Evolutionary conservation across 2,797 vertebrate species (phyloP).

Genomic region (Enteromius thamalakanensis): DNA sequence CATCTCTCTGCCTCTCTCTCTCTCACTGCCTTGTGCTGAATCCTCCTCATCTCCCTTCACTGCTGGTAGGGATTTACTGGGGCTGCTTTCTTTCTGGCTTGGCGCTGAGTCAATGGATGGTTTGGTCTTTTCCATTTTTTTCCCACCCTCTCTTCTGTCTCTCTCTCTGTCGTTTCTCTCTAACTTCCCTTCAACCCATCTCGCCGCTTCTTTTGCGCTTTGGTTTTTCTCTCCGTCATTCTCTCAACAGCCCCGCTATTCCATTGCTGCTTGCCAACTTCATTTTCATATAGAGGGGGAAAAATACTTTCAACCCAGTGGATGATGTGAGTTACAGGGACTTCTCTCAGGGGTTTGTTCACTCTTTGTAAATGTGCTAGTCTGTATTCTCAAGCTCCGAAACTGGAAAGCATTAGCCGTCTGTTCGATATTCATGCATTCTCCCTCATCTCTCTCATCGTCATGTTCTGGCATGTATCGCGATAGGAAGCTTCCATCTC

Average conservation of each 20-base stretch:
- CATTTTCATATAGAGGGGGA: constrained; percentile 74
- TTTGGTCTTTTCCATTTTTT: constrained; percentile 71
- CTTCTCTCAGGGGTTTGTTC: constrained; percentile 64
- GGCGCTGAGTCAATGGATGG: constrained; percentile 75
- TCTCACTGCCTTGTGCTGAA: constrained; percentile 75
- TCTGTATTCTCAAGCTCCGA: constrained; percentile 76
- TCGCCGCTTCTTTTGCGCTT: constrained; percentile 77
- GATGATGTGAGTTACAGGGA: constrained; percentile 77
- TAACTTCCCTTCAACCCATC: constrained; percentile 38
- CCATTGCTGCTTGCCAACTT: constrained; percentile 54
- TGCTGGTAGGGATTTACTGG: constrained; percentile 69
- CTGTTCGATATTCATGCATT: constrained; percentile 57
- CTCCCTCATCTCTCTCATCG: constrained; percentile 51
- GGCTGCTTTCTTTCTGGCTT: constrained; percentile 67
- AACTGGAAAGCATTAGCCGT: constrained; percentile 56
- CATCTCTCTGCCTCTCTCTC: constrained; percentile 77
- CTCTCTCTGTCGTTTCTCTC: constrained; percentile 54
- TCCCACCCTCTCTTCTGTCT: constrained; percentile 4
- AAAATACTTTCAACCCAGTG: constrained; percentile 55
- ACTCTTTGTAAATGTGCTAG: constrained; percentile 52
- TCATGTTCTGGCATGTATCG: constrained; percentile 60
- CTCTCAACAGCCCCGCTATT: constrained; percentile 45
- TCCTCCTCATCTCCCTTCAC: constrained; percentile 73
- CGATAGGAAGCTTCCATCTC: constrained; percentile 44
- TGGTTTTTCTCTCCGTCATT: constrained; percentile 43